Evolutionary conservation across 2,888 invertebrate genomes (phyloP).

Genomic region (Pantelozetes paolii): DNA sequence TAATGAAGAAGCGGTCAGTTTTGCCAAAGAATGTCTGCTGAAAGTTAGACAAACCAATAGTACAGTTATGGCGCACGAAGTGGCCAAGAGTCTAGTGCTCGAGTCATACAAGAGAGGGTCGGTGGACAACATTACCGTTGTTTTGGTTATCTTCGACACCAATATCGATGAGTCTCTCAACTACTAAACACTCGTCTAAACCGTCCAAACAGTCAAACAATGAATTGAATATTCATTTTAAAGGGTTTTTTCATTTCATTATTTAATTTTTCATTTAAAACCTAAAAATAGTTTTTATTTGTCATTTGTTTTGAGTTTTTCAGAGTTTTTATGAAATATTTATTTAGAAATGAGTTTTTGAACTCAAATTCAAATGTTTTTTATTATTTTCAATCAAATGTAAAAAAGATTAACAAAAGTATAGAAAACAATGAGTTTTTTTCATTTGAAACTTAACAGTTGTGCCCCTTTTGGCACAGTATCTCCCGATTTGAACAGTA

Average conservation of each 20-base stretch:
- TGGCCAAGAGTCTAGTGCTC: constrained; percentile 82
- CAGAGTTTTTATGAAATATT: neutral
- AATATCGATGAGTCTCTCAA: neutral
- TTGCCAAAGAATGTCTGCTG: constrained; percentile 68
- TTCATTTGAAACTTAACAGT: constrained; percentile 50
- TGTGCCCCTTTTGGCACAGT: constrained; percentile 67
- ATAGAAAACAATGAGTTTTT: neutral
- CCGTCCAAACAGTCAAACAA: constrained; percentile 8
- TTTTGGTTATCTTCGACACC: constrained; percentile 58
- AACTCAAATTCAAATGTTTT: neutral
- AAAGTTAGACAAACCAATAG: neutral
- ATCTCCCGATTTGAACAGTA: constrained; percentile 71
- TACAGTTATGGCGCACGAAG: constrained; percentile 60
- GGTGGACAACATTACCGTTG: constrained; percentile 89
- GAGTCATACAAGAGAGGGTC: constrained; percentile 89
- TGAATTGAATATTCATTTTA: no score
- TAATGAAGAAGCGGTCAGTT: constrained; percentile 88
- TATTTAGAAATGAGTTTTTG: neutral
- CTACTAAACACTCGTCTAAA: neutral
- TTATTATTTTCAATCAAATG: neutral
- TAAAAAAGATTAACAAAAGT: neutral
- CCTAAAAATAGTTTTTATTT: no score
- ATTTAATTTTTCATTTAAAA: no score
- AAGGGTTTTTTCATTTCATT: no score
- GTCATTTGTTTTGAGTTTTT: no score